Evolutionary conservation across 2,113 vertebrate species (phyloP).

Genomic region (Procavia capensis): DNA sequence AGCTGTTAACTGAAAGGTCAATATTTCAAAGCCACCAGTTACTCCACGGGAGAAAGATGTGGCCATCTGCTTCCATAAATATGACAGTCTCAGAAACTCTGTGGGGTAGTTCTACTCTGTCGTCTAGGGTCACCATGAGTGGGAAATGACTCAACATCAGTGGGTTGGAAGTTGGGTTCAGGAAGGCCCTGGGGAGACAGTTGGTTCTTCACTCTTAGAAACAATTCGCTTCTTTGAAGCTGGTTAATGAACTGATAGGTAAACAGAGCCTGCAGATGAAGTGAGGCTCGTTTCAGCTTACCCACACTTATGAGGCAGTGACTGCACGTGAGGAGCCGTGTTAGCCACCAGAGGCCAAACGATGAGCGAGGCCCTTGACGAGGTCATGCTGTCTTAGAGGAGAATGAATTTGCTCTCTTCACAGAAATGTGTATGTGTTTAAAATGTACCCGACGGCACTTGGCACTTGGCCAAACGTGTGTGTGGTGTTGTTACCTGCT

Average conservation of each 20-base stretch:
- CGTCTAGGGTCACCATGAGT: background rate
- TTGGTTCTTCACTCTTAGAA: background rate
- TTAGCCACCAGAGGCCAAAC: background rate
- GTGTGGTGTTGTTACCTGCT: background rate
- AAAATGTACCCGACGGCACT: too few species aligned
- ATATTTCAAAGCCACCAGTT: too few species aligned
- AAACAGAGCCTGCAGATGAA: background rate
- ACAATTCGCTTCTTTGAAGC: background rate
- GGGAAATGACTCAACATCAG: background rate
- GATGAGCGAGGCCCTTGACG: background rate
- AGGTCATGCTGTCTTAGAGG: background rate
- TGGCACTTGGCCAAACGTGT: background rate
- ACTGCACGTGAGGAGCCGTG: background rate
- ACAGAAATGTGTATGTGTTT: background rate
- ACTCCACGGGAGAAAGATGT: background rate
- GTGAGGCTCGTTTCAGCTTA: background rate
- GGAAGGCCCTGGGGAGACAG: background rate
- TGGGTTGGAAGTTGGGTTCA: background rate
- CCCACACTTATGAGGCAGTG: too few species aligned
- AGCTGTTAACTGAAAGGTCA: too few species aligned
- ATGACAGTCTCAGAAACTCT: background rate
- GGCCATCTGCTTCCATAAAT: background rate
- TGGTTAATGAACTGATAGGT: background rate
- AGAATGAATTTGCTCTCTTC: background rate
- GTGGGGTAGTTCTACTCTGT: background rate